Percentiles rank a stretch among this genome's conserved stretches.
phyloP scores from a whole-genome alignment of 2,888 invertebrate species.

The Mimumesa dahlbomi region DNA sequence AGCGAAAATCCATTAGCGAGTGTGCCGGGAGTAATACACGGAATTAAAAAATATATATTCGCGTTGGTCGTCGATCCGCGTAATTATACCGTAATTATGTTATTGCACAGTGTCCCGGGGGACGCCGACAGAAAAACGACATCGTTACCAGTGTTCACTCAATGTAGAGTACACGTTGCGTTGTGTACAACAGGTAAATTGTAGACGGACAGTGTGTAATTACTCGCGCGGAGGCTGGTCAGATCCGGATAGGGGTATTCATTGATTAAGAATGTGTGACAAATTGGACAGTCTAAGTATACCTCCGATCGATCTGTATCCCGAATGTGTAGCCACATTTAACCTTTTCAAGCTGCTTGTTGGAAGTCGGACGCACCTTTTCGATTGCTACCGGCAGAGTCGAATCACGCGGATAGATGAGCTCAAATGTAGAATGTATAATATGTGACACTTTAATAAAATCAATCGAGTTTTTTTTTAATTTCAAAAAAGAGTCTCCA shows the following conservation, averaged over 20 bases:
- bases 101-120: conserved; percentile 32
- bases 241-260: neutral
- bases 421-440: too few relatives aligned
- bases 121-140: conserved; percentile 19
- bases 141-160: neutral
- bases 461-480: too few relatives aligned
- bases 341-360: neutral
- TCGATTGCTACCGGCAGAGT: too few relatives aligned
- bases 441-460: too few relatives aligned
- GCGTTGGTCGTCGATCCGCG: conserved; percentile 34
- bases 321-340: conserved; percentile 12
- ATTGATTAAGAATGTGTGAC: conserved; percentile 42
- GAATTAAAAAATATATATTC: conserved; percentile 30
- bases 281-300: conserved; percentile 43
- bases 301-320: conserved; percentile 1
- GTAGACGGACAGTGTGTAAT: conserved; percentile 19
- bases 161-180: neutral
- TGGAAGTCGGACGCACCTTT: too few relatives aligned
- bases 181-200: conserved; percentile 3
- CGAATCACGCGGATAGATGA: too few relatives aligned
- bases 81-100: conserved; percentile 53
- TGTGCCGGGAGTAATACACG: conserved; percentile 21
- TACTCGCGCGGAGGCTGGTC: conserved; percentile 17
- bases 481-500: too few relatives aligned
- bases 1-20: conserved; percentile 60